Percentiles rank a stretch among this genome's conserved stretches.
Evolutionary conservation across 2,888 invertebrate genomes (phyloP).

Genomic region (Dicyrtomina minuta): DNA sequence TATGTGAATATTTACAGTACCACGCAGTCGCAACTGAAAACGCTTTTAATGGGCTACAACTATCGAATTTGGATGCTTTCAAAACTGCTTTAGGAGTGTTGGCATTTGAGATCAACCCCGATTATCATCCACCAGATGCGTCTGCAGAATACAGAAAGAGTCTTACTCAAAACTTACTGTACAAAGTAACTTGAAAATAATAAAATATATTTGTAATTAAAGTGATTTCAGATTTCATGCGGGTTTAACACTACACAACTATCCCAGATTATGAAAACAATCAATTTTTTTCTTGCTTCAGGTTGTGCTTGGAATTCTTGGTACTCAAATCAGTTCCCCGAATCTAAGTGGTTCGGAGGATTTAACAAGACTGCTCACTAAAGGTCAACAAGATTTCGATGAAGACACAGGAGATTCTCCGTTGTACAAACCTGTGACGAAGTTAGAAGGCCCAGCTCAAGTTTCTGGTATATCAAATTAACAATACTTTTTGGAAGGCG

Average conservation of each 20-base stretch:
- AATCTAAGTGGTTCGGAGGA: constrained; percentile 63
- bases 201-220: too few relatives aligned
- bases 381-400: constrained; percentile 70
- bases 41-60: neutral
- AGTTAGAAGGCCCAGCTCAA: constrained; percentile 68
- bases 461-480: constrained; percentile 60
- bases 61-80: constrained; percentile 56
- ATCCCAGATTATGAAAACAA: too few relatives aligned
- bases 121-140: constrained; percentile 67
- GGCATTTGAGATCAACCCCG: constrained; percentile 66
- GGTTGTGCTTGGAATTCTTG: constrained; percentile 29
- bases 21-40: constrained; percentile 11
- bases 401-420: constrained; percentile 69
- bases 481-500: neutral
- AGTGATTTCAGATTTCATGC: too few relatives aligned
- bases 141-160: constrained; percentile 68
- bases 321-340: neutral
- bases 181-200: too few relatives aligned
- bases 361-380: constrained; percentile 63
- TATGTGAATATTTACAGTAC: too few relatives aligned
- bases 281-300: neutral
- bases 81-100: constrained; percentile 62
- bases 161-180: constrained; percentile 73
- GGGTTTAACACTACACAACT: too few relatives aligned
- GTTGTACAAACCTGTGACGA: constrained; percentile 71